Evolutionary conservation across 2,888 invertebrate species (phyloP).

Genomic region (Tigriopus californicus): DNA sequence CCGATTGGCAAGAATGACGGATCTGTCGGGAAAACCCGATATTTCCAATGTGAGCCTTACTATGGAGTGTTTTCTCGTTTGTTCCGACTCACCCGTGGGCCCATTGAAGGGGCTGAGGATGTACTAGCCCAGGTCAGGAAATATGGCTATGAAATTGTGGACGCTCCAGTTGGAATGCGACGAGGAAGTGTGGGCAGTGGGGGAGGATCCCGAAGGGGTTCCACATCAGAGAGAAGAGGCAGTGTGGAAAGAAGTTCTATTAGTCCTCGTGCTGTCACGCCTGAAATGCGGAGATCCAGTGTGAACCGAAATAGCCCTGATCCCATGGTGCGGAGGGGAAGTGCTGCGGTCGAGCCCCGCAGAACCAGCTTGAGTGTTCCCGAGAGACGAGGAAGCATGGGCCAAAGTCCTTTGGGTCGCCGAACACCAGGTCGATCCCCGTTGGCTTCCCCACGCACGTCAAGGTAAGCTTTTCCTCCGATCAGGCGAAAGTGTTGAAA

Average conservation of each 20-base stretch:
- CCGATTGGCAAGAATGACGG: conserved; percentile 96
- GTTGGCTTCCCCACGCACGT: conserved; percentile 11
- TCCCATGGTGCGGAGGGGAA: background rate
- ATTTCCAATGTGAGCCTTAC: conserved; percentile 29
- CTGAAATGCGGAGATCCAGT: conserved; percentile 1
- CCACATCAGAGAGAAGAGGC: background rate
- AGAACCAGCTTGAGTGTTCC: conserved; percentile 4
- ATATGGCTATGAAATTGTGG: conserved; percentile 12
- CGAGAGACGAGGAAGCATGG: background rate
- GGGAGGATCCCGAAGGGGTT: conserved; percentile 5
- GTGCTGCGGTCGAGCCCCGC: background rate
- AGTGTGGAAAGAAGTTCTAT: conserved; percentile 4
- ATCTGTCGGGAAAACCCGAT: conserved; percentile 56
- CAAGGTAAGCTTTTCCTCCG: background rate
- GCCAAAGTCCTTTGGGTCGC: background rate
- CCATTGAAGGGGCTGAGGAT: conserved; percentile 13
- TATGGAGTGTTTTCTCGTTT: conserved; percentile 30
- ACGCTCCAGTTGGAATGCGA: background rate
- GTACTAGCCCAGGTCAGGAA: conserved; percentile 1
- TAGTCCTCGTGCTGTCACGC: conserved; percentile 6
- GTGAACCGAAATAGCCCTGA: background rate
- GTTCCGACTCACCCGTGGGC: conserved; percentile 11
- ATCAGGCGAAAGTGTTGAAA: too few relatives aligned
- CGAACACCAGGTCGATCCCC: conserved; percentile 12
- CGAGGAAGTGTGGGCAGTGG: background rate